Base-by-base conservation (phyloP, 2,888 invertebrate genomes). In the Eubasilissa splendida region DNA sequence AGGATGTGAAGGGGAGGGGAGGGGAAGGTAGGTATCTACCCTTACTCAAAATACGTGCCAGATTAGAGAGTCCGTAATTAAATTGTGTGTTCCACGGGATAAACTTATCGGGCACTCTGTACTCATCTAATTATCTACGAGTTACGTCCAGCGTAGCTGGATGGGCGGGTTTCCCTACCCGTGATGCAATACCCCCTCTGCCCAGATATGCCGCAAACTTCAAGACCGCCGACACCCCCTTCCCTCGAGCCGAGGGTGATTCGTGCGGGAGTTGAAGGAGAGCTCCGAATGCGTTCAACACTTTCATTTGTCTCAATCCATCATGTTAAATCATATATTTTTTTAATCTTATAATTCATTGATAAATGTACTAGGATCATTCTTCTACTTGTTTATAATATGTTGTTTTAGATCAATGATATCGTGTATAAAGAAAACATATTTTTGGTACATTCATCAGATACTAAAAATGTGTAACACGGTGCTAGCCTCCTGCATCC, bases 71-170 rank as follows among this genome's bases (percentile, higher is more conserved):
- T 59, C 74, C 74, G 82, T 84, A 84, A 84, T 84, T 84, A 84
- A 84, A 84, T 84, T 84, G 84, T 83, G 83, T 84, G 84, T 83
- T 84, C 84, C 83, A 82, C 77, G 82, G 82, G 84, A 84, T 84
- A 84, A 84, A 84, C 84, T 84, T 84, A 84, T 83, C 84, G 80
- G 83, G 83, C 84, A 83, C 84, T 84, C 83, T 82, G 82, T 83
- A 83, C 83, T 83, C 83, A 84, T 84, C 84, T 84, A 84, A 84
- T 84, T 84, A 84, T 84, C 80, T 82, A 81, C 76, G 84, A 84
- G 84, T 84, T 83, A 84, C 83, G 83, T 83, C 83, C 83, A 82
- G 83, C 74, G 76, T 80, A 79, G 78, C 77, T 77, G 74, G 82
- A 76, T 59, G 52, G 59, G 63, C 56, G 42, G 68, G 56, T 59